Conservation (phyloP, 2,797 vertebrate genomes). For the Pempheris klunzingeri region DNA sequence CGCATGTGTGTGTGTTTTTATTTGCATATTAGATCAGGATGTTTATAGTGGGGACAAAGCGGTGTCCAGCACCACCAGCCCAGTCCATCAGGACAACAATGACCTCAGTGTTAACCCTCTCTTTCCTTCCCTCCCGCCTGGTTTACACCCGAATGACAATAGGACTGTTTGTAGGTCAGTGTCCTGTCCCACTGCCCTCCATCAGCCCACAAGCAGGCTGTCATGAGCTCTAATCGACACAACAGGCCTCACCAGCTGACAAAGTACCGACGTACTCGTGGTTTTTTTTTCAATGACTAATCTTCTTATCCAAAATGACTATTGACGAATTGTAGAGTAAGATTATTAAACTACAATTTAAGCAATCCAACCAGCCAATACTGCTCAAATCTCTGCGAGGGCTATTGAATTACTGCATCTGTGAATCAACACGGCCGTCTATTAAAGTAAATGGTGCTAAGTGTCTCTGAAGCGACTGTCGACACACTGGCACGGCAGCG, state of each 20-base stretch:
- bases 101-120: conserved; percentile 74
- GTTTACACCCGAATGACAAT: conserved; percentile 51
- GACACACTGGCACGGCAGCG: too few species aligned
- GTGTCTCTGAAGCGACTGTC: too few species aligned
- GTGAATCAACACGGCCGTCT: fast-evolving
- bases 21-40: conserved; percentile 32
- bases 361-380: conserved; percentile 10
- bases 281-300: conserved; percentile 30
- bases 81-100: conserved; percentile 54
- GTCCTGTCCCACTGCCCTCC: conserved; percentile 67
- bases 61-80: conserved; percentile 62
- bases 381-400: background rate
- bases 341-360: conserved; percentile 7
- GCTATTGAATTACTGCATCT: background rate
- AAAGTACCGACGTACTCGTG: conserved; percentile 4
- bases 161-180: conserved; percentile 69
- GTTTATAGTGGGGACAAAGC: conserved; percentile 58
- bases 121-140: conserved; percentile 19
- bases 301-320: conserved; percentile 36
- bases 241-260: conserved; percentile 36
- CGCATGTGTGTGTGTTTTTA: conserved; percentile 1
- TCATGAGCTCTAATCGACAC: conserved; percentile 52
- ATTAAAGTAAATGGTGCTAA: background rate
- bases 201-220: conserved; percentile 42
- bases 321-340: conserved; percentile 1